Percentiles rank a stretch among this genome's conserved stretches.
phyloP scores from a whole-genome alignment of 2,113 vertebrate genomes.

The Ailurus styani region DNA sequence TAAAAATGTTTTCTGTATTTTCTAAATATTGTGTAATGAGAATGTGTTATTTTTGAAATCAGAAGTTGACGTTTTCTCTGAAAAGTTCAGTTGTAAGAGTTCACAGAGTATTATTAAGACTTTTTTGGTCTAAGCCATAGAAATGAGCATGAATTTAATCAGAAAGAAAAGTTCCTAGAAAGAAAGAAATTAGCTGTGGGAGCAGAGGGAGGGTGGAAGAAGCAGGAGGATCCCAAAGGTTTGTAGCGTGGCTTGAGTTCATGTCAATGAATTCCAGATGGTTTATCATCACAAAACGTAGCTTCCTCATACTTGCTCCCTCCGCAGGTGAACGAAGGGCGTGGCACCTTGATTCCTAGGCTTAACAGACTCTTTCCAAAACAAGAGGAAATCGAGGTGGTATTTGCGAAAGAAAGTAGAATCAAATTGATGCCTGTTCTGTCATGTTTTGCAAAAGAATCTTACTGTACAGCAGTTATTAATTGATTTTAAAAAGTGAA shows the following conservation, averaged over 20 bases:
- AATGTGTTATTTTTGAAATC: not conserved
- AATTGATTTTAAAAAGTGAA: constrained; percentile 25
- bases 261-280: not conserved
- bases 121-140: not conserved
- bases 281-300: not conserved
- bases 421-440: not conserved
- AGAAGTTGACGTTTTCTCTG: constrained; percentile 5
- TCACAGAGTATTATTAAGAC: not conserved
- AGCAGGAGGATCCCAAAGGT: not conserved
- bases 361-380: not conserved
- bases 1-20: not conserved
- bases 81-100: constrained; percentile 30
- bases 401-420: not conserved
- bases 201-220: not conserved
- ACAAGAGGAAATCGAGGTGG: not conserved
- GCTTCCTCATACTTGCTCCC: not conserved
- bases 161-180: not conserved
- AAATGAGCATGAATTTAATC: not conserved
- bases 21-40: not conserved
- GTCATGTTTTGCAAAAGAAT: constrained; percentile 8
- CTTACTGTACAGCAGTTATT: not conserved
- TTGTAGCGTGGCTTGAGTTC: not conserved
- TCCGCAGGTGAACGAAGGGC: not conserved
- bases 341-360: not conserved
- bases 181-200: not conserved